phyloP scores from a whole-genome alignment of 2,888 invertebrate genomes.

The Oxycera nigricornis region DNA sequence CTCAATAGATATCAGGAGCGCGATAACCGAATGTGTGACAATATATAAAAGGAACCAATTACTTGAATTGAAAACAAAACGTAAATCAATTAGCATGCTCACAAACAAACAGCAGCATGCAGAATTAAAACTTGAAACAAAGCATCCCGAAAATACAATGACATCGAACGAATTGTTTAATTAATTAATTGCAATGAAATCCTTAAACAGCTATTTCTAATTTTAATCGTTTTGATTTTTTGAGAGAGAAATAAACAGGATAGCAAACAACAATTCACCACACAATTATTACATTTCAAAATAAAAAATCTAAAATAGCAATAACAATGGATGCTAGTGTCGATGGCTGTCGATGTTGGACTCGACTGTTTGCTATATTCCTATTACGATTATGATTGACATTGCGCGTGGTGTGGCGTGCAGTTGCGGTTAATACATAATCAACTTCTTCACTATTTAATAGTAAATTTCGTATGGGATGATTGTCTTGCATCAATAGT shows the following conservation, averaged over 20 bases:
- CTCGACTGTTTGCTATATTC: slow-evolving; percentile 29
- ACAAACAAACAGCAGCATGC: too few relatives aligned
- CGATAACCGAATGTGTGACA: too few relatives aligned
- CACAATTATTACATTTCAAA: slow-evolving; percentile 50
- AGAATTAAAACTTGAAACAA: too few relatives aligned
- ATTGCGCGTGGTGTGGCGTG: slow-evolving; percentile 54
- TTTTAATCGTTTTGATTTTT: background rate
- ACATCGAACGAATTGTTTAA: too few relatives aligned
- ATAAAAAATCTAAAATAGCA: slow-evolving; percentile 61
- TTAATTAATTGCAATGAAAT: too few relatives aligned
- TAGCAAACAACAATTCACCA: background rate
- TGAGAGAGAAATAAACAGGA: background rate
- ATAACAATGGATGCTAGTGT: slow-evolving; percentile 60
- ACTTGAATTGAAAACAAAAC: too few relatives aligned
- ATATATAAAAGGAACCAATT: too few relatives aligned
- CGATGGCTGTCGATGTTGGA: slow-evolving; percentile 50
- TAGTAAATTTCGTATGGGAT: slow-evolving; percentile 33
- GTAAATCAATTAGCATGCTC: too few relatives aligned
- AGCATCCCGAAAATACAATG: too few relatives aligned
- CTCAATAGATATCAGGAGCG: too few relatives aligned
- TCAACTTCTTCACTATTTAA: slow-evolving; percentile 51
- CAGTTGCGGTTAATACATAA: slow-evolving; percentile 51
- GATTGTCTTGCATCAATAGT: slow-evolving; percentile 31
- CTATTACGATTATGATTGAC: slow-evolving; percentile 39
- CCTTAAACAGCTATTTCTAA: background rate